phyloP scores from a whole-genome alignment of 2,888 invertebrate species.

The Cryptosula pallasiana region DNA sequence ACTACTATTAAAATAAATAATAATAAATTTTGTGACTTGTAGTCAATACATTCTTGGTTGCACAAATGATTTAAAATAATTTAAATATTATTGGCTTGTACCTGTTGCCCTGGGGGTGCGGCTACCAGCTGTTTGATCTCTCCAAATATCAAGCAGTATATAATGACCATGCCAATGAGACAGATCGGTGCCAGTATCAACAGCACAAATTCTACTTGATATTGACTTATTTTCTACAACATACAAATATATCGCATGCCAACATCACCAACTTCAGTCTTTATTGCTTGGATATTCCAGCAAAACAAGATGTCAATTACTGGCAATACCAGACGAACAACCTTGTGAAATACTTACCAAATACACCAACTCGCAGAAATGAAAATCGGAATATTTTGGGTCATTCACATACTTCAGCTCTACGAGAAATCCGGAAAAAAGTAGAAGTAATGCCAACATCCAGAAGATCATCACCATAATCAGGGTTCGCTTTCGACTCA shows the following conservation, averaged over 20 bases:
- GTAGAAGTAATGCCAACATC: constrained; percentile 24
- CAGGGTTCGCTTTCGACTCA: constrained; percentile 24
- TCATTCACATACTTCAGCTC: not conserved
- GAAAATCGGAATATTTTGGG: not conserved
- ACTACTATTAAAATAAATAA: no score
- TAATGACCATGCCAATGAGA: constrained; percentile 25
- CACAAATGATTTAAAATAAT: no score
- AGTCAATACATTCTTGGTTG: no score
- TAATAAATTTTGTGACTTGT: no score
- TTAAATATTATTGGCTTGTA: no score
- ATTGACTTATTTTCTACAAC: not conserved
- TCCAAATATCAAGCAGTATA: constrained; percentile 28
- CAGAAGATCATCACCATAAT: constrained; percentile 27
- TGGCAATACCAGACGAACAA: no score
- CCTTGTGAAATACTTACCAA: no score
- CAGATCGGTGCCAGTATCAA: constrained; percentile 27
- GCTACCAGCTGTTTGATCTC: constrained; percentile 25
- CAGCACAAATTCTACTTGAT: constrained; percentile 27
- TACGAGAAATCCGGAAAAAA: constrained; percentile 27
- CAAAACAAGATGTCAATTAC: no score
- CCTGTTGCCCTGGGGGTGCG: not conserved
- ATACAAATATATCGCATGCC: no score
- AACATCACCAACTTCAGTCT: no score
- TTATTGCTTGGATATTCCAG: no score
- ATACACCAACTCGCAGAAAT: no score